Base-by-base conservation (phyloP, 2,797 vertebrate genomes). In the Pitangus sulphuratus region DNA sequence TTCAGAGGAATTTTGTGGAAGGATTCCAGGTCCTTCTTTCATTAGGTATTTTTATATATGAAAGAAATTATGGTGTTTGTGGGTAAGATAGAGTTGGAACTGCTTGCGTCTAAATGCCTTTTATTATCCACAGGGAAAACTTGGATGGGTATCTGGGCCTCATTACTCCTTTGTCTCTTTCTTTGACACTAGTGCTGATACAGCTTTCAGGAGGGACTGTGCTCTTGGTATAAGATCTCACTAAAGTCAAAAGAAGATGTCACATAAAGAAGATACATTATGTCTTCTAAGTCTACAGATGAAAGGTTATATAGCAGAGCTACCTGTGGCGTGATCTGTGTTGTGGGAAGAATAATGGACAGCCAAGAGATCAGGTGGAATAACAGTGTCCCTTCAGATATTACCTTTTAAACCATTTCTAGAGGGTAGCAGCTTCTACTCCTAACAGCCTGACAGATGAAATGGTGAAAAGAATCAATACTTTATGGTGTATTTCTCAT, bases 1-100 rank as follows among this genome's bases (percentile, higher is more conserved):
- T 93, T 64, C 64, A 64, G 77, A 93, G 37, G n/a, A 74, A 89
- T 87, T 90, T 78, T 91, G 79, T 91, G 68, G 77, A 87, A 96
- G 21, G 26, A 53, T 80, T 96, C 68, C 91, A 95, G 95, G 42
- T 56, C 64, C 35, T 83, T 62, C 35, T 91, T 93, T 95, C 65
- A 56, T 82, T 50, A 51, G 8, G 1, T 40, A 44, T 71, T 64
- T 80, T 18, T 50, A 71, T 25, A 48, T 57, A 51, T 56, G 25
- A 82, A 95, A 93, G 28, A 91, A 90, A 8, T 57, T 62, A 60
- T 0, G 33, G 28, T 31, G 8, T 58, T 91, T 82, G 11, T n/a
- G 35, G 39, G 66, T 40, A 68, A 78, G 18, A 83, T 11, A 33
- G 50, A 82, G 20, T n/a, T 69, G 54, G 35, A 90, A 82, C 18